These are phyloP conservation scores for Hydropsyche betteni DNA, from an alignment of 2,888 invertebrate genomes.

Conservation along the genomic window DNA sequence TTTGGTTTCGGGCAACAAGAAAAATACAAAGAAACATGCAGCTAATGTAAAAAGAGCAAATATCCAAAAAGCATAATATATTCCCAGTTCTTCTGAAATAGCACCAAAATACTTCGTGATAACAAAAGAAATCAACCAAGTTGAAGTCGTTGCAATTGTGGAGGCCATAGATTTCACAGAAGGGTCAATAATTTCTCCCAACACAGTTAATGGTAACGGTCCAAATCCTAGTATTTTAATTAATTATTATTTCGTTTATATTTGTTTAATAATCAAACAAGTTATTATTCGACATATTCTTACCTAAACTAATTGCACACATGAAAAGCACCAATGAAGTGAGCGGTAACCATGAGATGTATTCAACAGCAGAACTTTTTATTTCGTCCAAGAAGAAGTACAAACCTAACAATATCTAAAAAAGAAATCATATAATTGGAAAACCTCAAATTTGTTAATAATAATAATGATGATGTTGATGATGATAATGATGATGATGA, in stretches of 20 bases:
- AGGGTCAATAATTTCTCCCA: slow-evolving; percentile 83
- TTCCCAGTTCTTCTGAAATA: slow-evolving; percentile 68
- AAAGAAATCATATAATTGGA: slow-evolving; percentile 40
- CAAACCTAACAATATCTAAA: slow-evolving; percentile 68
- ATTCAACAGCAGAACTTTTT: slow-evolving; percentile 58
- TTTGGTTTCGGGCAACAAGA: slow-evolving; percentile 87
- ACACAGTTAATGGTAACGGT: slow-evolving; percentile 82
- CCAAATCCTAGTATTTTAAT: slow-evolving; percentile 66
- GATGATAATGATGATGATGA: too few relatives aligned
- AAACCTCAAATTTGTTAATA: too few relatives aligned
- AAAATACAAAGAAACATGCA: slow-evolving; percentile 76
- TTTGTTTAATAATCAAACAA: neutral
- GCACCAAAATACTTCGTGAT: slow-evolving; percentile 76
- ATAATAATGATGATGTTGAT: slow-evolving; percentile 43
- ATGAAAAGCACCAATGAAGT: slow-evolving; percentile 78
- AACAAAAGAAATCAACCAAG: slow-evolving; percentile 79
- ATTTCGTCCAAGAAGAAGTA: slow-evolving; percentile 71
- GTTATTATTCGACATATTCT: slow-evolving; percentile 50
- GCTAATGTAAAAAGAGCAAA: slow-evolving; percentile 68
- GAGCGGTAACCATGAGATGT: slow-evolving; percentile 76
- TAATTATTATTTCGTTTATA: slow-evolving; percentile 1
- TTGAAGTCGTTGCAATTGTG: slow-evolving; percentile 78
- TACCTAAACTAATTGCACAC: slow-evolving; percentile 76
- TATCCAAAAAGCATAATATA: slow-evolving; percentile 75
- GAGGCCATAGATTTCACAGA: slow-evolving; percentile 82